Conservation (phyloP, 2,797 vertebrate species). For the Pipistrellus kuhlii region DNA sequence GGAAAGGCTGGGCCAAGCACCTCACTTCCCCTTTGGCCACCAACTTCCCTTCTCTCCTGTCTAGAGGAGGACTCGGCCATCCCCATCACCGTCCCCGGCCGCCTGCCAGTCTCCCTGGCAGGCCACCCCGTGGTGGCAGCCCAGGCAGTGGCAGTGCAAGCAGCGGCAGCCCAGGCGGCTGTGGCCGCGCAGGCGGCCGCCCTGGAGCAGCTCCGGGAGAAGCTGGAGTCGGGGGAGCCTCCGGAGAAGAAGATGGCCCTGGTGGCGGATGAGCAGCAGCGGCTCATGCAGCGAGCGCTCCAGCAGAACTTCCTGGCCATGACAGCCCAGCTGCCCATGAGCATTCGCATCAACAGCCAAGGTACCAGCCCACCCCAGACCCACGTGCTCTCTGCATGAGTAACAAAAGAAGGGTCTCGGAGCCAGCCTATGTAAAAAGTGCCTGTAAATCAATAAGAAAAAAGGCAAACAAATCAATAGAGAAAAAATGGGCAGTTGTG, state of each 20-base stretch:
- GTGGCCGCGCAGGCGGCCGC: slow-evolving; percentile 94
- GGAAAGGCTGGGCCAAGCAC: background rate
- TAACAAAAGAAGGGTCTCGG: accelerated
- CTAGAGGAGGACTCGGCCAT: slow-evolving; percentile 93
- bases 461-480: background rate
- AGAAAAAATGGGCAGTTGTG: background rate
- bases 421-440: background rate
- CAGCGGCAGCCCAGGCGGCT: slow-evolving; percentile 92
- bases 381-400: accelerated
- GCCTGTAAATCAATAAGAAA: background rate
- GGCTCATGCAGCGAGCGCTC: slow-evolving; percentile 94
- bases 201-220: slow-evolving; percentile 97
- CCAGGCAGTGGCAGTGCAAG: slow-evolving; percentile 92
- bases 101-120: slow-evolving; percentile 89
- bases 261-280: slow-evolving; percentile 94
- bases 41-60: background rate
- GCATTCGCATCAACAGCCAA: slow-evolving; percentile 98
- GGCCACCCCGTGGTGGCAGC: slow-evolving; percentile 92
- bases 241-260: slow-evolving; percentile 97
- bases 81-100: slow-evolving; percentile 86
- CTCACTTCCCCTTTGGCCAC: background rate
- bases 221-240: slow-evolving; percentile 95
- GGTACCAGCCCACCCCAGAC: slow-evolving; percentile 83
- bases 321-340: slow-evolving; percentile 97
- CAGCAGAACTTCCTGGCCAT: slow-evolving; percentile 98